Evolutionary conservation across 2,797 vertebrate genomes (phyloP).

Genomic region (Gymnodraco acuticeps): DNA sequence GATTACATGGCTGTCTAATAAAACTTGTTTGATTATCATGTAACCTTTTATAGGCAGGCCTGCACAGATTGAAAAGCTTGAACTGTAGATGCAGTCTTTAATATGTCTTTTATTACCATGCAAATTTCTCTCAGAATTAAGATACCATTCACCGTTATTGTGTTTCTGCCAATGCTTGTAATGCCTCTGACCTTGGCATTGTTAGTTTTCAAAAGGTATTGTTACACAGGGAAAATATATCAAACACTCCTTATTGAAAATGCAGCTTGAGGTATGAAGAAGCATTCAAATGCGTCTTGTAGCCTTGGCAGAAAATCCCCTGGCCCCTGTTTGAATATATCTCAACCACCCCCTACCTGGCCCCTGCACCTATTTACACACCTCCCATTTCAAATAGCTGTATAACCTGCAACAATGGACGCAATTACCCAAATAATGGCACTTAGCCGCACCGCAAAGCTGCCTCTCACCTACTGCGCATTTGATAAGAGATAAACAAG

Average conservation of each 20-base stretch:
- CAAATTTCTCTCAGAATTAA: constrained; percentile 9
- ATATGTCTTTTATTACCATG: constrained; percentile 12
- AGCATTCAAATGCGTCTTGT: constrained; percentile 72
- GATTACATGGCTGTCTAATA: constrained; percentile 4
- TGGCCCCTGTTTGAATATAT: constrained; percentile 64
- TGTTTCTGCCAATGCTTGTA: constrained; percentile 19
- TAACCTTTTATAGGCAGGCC: neutral
- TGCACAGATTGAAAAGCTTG: neutral
- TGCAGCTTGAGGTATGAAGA: constrained; percentile 54
- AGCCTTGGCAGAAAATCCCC: constrained; percentile 70
- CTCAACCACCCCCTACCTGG: constrained; percentile 70
- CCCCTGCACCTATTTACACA: constrained; percentile 80
- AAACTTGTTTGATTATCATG: neutral
- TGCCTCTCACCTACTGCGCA: constrained; percentile 80
- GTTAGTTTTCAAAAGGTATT: constrained; percentile 61
- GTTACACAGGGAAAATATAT: constrained; percentile 57
- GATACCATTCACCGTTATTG: constrained; percentile 12
- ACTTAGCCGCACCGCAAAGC: constrained; percentile 78
- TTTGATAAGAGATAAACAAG: constrained; percentile 87
- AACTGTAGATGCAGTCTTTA: constrained; percentile 6
- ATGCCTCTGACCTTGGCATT: constrained; percentile 57
- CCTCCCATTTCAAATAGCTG: constrained; percentile 84
- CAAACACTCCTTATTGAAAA: constrained; percentile 65
- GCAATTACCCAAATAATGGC: constrained; percentile 88
- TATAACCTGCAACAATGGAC: constrained; percentile 85